Percentiles rank a stretch among this genome's conserved stretches.
These are phyloP conservation scores for Drosophila subobscura DNA, from an alignment of 1,140 invertebrate genomes.

Conservation along the genomic window DNA sequence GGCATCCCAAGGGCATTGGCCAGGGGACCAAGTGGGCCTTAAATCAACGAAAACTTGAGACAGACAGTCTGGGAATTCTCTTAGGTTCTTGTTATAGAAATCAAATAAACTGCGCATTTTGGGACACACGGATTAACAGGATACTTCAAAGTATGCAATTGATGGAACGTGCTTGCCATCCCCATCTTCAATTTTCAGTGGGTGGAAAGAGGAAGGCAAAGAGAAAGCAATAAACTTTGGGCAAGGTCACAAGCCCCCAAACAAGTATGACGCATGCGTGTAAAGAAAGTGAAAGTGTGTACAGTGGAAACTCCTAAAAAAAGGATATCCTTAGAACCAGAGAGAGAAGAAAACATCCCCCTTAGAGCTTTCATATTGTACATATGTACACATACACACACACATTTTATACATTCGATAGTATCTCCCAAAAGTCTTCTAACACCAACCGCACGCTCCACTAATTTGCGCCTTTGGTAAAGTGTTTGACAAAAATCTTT, in stretches of 20 bases:
- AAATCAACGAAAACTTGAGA: constrained; percentile 7
- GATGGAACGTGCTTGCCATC: constrained; percentile 27
- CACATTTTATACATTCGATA: not conserved
- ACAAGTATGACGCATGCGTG: constrained; percentile 57
- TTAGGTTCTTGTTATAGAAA: not conserved
- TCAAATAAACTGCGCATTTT: constrained; percentile 7
- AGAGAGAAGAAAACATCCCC: not conserved
- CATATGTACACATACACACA: not conserved
- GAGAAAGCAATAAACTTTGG: too few relatives aligned
- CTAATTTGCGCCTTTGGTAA: constrained; percentile 73
- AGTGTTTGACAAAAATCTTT: constrained; percentile 56
- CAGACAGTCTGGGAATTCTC: constrained; percentile 6
- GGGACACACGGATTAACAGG: not conserved
- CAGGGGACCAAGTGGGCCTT: constrained; percentile 1
- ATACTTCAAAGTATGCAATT: constrained; percentile 40
- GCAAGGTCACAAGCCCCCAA: not conserved
- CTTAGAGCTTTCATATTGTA: not conserved
- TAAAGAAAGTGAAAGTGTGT: constrained; percentile 70
- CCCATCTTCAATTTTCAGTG: not conserved
- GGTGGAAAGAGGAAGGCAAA: not conserved
- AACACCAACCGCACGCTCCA: not conserved
- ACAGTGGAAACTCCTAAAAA: constrained; percentile 16
- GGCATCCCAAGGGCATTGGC: constrained; percentile 30
- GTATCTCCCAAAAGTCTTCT: constrained; percentile 12
- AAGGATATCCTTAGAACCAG: too few relatives aligned